Evolutionary conservation across 1,140 invertebrate genomes (phyloP).

Genomic region (Bombus haemorrhoidalis): DNA sequence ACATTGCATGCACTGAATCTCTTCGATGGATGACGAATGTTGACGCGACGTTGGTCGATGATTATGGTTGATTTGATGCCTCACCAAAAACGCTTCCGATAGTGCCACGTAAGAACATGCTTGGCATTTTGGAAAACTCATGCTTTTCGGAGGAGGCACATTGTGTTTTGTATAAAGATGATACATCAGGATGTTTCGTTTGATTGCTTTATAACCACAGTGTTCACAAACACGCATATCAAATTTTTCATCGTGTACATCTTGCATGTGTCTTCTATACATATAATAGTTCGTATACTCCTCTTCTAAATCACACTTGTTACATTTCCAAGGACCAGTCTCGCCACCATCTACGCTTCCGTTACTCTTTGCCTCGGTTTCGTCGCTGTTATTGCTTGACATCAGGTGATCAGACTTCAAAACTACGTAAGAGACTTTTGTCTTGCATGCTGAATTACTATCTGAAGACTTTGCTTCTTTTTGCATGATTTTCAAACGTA

Average conservation of each 20-base stretch:
- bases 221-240: conserved; percentile 91
- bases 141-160: conserved; percentile 87
- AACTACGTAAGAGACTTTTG: conserved; percentile 83
- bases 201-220: conserved; percentile 90
- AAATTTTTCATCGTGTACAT: conserved; percentile 91
- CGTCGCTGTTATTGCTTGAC: conserved; percentile 68
- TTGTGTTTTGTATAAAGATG: conserved; percentile 92
- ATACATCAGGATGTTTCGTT: conserved; percentile 90
- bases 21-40: conserved; percentile 53
- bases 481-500: conserved; percentile 91
- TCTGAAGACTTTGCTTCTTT: conserved; percentile 80
- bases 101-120: conserved; percentile 89
- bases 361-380: conserved; percentile 65
- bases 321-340: conserved; percentile 81
- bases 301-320: conserved; percentile 83
- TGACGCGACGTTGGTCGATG: conserved; percentile 69
- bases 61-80: conserved; percentile 86
- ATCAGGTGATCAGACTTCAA: conserved; percentile 82
- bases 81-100: conserved; percentile 86
- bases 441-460: conserved; percentile 72
- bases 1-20: conserved; percentile 74
- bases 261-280: conserved; percentile 91
- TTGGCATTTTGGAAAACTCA: conserved; percentile 89
- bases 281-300: conserved; percentile 89
- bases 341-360: conserved; percentile 73